A percentile compares a stretch with the other conserved stretches of the same genome.
Evolutionary conservation across 2,797 vertebrate genomes (phyloP).

Genomic region (Darevskia nairensis): DNA sequence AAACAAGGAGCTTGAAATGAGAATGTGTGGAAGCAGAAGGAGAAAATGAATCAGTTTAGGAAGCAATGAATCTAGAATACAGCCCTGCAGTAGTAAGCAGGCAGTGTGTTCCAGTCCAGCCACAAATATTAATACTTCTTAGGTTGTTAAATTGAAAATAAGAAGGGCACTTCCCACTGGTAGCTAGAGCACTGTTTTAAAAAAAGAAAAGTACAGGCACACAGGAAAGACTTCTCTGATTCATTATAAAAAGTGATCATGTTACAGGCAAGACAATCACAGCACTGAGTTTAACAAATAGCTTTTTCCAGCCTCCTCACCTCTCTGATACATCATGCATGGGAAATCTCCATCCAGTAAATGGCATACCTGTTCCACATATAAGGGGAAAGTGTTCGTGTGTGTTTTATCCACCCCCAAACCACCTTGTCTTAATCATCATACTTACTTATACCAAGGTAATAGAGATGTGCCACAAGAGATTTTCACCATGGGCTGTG

Average conservation of each 20-base stretch:
- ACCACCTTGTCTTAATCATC: constrained; percentile 61
- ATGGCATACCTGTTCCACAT: constrained; percentile 57
- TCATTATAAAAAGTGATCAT: background rate
- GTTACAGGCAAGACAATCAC: background rate
- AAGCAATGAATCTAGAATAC: background rate
- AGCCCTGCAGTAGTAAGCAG: no score
- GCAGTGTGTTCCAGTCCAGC: background rate
- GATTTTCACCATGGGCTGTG: constrained; percentile 80
- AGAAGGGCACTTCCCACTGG: background rate
- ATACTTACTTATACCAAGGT: constrained; percentile 79
- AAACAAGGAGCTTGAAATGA: no score
- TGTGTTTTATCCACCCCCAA: constrained; percentile 50
- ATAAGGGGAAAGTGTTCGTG: constrained; percentile 23
- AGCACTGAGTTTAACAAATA: background rate
- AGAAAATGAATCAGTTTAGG: background rate
- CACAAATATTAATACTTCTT: background rate
- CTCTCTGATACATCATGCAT: background rate
- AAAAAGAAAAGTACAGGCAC: background rate
- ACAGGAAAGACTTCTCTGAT: background rate
- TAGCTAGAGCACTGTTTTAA: background rate
- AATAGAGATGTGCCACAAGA: constrained; percentile 62
- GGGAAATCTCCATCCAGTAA: constrained; percentile 63
- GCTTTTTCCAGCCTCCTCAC: background rate
- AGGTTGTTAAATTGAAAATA: background rate
- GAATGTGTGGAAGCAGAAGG: no score